Conservation (phyloP, 1,140 invertebrate genomes). For the Aphelenchoides avenae region DNA sequence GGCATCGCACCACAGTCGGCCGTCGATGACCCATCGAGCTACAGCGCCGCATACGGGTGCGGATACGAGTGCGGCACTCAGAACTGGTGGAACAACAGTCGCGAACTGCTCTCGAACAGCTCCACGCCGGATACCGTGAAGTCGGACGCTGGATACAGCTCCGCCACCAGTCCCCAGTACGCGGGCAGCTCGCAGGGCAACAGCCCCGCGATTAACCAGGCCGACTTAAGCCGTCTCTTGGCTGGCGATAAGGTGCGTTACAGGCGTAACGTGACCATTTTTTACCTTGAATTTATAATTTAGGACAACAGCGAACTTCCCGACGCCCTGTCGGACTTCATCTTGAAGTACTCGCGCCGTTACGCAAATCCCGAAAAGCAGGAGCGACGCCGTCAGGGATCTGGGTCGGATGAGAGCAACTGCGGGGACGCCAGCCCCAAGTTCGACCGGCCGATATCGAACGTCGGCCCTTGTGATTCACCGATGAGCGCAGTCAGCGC, state of each 20-base stretch:
- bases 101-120: conserved; percentile 34
- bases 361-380: conserved; percentile 26
- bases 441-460: conserved; percentile 11
- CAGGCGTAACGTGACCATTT: no score
- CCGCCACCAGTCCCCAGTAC: conserved; percentile 13
- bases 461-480: conserved; percentile 24
- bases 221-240: no score
- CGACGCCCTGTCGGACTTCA: conserved; percentile 57
- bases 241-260: no score
- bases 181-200: not conserved
- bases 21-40: conserved; percentile 24
- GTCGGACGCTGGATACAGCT: conserved; percentile 31
- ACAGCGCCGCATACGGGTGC: conserved; percentile 20
- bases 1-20: conserved; percentile 24
- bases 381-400: not conserved
- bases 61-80: conserved; percentile 33
- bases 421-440: not conserved
- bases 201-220: not conserved
- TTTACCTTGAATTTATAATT: no score
- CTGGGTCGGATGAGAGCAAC: not conserved
- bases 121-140: conserved; percentile 45
- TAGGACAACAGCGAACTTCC: conserved; percentile 48
- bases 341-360: conserved; percentile 56
- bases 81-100: conserved; percentile 14
- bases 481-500: conserved; percentile 44